Percentiles rank a stretch among this genome's conserved stretches.
phyloP scores from a whole-genome alignment of 2,888 invertebrate genomes.

The Andrena bucephala region DNA sequence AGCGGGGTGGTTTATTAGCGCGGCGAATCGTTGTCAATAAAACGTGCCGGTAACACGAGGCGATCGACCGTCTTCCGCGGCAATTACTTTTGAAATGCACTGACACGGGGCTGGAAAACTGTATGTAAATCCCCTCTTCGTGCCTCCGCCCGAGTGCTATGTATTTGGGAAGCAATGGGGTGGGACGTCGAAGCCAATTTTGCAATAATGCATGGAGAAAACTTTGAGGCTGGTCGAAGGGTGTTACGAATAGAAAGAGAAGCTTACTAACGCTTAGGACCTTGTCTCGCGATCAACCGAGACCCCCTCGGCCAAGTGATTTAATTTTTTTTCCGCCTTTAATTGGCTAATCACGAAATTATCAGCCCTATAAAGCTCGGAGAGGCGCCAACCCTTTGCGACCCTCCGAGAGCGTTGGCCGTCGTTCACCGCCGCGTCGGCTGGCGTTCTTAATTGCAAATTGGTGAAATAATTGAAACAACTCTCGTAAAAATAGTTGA shows the following conservation, averaged over 20 bases:
- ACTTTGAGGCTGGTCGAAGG: not conserved
- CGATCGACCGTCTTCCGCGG: constrained; percentile 1
- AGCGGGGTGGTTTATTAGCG: constrained; percentile 11
- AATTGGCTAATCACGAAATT: constrained; percentile 81
- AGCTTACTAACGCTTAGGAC: constrained; percentile 9
- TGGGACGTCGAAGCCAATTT: not conserved
- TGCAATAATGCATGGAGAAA: not conserved
- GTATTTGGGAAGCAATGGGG: constrained; percentile 15
- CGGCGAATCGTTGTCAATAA: constrained; percentile 43
- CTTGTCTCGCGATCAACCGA: constrained; percentile 34
- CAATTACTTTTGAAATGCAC: constrained; percentile 21
- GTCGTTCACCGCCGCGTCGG: constrained; percentile 68
- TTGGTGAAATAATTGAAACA: constrained; percentile 85
- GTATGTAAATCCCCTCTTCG: constrained; percentile 17
- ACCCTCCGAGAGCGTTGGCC: constrained; percentile 62
- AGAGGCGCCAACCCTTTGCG: constrained; percentile 73
- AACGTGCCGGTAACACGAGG: constrained; percentile 8
- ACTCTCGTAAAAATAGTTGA: constrained; percentile 85
- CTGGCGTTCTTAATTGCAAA: constrained; percentile 84
- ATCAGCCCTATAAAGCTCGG: constrained; percentile 78
- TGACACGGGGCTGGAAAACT: not conserved
- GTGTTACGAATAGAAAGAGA: not conserved
- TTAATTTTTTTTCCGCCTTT: constrained; percentile 67
- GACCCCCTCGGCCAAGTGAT: constrained; percentile 34
- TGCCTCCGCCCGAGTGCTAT: constrained; percentile 6